Percentiles rank a stretch among this genome's conserved stretches.
Evolutionary conservation across 2,888 invertebrate species (phyloP).

Genomic region (Loripinus fragilis): DNA sequence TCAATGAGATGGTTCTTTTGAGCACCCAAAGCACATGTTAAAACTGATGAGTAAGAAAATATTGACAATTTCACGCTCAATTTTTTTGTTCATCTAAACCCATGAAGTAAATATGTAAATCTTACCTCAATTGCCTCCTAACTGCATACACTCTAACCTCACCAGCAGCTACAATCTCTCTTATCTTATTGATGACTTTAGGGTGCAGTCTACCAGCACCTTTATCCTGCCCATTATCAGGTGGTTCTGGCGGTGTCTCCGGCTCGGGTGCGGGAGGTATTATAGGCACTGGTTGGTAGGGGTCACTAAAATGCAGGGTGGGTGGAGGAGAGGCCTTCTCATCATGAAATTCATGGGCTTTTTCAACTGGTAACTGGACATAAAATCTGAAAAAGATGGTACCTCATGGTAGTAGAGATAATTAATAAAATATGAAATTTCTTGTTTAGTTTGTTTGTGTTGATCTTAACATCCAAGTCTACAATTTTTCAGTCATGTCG

Average conservation of each 20-base stretch:
- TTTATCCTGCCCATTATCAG: conserved; percentile 23
- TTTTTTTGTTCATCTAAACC: too few species aligned
- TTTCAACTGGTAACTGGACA: conserved; percentile 82
- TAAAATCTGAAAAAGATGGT: conserved; percentile 80
- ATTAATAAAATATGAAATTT: too few species aligned
- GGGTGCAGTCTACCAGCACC: conserved; percentile 75
- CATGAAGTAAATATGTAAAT: conserved; percentile 18
- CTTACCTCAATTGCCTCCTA: conserved; percentile 79
- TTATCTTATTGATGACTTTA: conserved; percentile 78
- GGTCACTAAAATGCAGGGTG: neutral
- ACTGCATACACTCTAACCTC: conserved; percentile 80
- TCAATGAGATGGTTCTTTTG: too few species aligned
- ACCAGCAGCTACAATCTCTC: conserved; percentile 80
- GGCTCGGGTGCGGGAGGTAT: conserved; percentile 20
- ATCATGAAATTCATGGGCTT: conserved; percentile 82
- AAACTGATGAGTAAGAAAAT: too few species aligned
- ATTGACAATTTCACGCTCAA: too few species aligned
- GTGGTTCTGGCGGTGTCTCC: conserved; percentile 10
- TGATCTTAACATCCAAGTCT: too few species aligned
- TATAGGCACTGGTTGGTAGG: conserved; percentile 4
- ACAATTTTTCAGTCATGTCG: too few species aligned
- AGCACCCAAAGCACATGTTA: too few species aligned
- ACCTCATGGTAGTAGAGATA: too few species aligned
- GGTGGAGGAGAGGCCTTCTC: conserved; percentile 36
- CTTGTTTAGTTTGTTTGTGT: too few species aligned